These are phyloP conservation scores for Euspilapteryx auroguttella DNA, from an alignment of 2,888 invertebrate genomes.

Conservation along the genomic window DNA sequence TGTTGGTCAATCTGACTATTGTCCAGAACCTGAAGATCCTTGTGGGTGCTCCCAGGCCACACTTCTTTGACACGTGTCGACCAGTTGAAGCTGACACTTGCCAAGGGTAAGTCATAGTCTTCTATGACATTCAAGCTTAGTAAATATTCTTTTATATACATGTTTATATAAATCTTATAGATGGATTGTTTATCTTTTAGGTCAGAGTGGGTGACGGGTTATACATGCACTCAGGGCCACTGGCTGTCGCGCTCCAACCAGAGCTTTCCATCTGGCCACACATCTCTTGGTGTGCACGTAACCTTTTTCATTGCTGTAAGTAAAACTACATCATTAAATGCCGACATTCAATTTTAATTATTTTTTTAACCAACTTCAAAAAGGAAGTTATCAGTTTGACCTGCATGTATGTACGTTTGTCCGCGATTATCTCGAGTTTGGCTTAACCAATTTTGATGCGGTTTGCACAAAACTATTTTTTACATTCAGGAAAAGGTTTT, in stretches of 20 bases:
- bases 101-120: constrained; percentile 29
- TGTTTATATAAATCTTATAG: neutral
- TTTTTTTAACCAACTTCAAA: no score
- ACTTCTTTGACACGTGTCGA: constrained; percentile 73
- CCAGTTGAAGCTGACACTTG: constrained; percentile 68
- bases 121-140: neutral
- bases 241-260: constrained; percentile 63
- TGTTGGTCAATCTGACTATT: constrained; percentile 58
- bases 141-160: neutral
- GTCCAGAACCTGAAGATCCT: constrained; percentile 63
- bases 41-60: constrained; percentile 74
- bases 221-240: constrained; percentile 67
- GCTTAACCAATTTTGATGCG: no score
- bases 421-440: no score
- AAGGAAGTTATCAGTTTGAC: no score
- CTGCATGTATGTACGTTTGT: no score
- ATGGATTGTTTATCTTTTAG: constrained; percentile 16
- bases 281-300: constrained; percentile 68
- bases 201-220: constrained; percentile 56
- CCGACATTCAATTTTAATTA: neutral
- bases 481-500: no score
- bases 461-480: neutral
- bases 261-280: constrained; percentile 78
- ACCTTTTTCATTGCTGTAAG: constrained; percentile 65
- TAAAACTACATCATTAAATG: constrained; percentile 10